phyloP scores from a whole-genome alignment of 2,797 vertebrate genomes.

The Australoheros facetus region DNA sequence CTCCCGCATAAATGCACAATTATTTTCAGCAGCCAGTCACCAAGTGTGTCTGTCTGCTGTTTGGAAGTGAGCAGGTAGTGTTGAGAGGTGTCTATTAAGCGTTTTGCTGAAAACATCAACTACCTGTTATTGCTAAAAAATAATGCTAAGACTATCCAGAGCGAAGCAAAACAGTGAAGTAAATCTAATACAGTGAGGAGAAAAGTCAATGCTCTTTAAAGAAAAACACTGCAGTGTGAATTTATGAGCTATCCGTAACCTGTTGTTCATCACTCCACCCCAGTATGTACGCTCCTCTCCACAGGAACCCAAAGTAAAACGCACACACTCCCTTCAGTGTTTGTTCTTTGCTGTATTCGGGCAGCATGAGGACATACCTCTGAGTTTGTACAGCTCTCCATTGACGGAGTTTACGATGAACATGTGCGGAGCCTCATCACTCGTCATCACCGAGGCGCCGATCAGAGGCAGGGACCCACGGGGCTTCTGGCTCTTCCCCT shows the following conservation, averaged over 20 bases:
- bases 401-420: conserved; percentile 90
- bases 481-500: conserved; percentile 92
- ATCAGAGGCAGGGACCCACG: conserved; percentile 90
- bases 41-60: neutral
- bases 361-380: conserved; percentile 83
- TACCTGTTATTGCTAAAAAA: neutral
- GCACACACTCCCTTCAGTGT: conserved; percentile 13
- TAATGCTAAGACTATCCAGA: neutral
- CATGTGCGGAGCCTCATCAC: conserved; percentile 95
- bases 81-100: neutral
- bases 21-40: neutral
- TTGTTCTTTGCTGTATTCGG: conserved; percentile 19
- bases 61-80: neutral
- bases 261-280: neutral
- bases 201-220: neutral
- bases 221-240: neutral
- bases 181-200: neutral
- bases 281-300: neutral
- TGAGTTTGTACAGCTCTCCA: conserved; percentile 94
- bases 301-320: conserved; percentile 4
- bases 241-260: neutral
- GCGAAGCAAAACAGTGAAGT: neutral
- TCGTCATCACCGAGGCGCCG: conserved; percentile 89
- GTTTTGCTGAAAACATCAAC: no score
- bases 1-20: neutral